phyloP scores from a whole-genome alignment of 1,140 invertebrate species.

The Rhynchophorus ferrugineus region DNA sequence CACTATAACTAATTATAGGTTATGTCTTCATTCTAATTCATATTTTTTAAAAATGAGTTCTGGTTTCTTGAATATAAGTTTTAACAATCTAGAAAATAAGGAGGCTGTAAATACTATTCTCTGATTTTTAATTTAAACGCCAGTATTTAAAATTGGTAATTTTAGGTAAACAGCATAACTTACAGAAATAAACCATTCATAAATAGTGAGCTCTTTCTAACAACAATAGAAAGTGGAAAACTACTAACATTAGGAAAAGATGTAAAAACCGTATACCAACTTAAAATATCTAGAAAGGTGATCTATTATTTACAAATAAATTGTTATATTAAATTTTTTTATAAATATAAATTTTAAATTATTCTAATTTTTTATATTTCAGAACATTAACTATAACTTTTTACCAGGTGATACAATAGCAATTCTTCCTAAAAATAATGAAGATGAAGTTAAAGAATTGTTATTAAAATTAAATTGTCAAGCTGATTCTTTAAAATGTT shows the following conservation, averaged over 20 bases:
- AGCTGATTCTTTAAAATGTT: constrained; percentile 19
- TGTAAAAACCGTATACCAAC: constrained; percentile 28
- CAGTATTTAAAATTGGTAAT: too few species aligned
- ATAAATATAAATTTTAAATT: constrained; percentile 7
- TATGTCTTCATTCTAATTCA: too few species aligned
- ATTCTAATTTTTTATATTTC: constrained; percentile 12
- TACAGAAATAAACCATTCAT: constrained; percentile 24
- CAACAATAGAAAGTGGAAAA: constrained; percentile 14
- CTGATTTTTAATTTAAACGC: too few species aligned
- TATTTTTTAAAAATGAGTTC: too few species aligned
- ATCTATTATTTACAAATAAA: constrained; percentile 3
- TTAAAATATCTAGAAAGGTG: constrained; percentile 23
- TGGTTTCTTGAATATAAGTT: too few species aligned
- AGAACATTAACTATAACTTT: constrained; percentile 23
- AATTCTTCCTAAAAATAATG: constrained; percentile 31
- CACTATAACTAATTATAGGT: too few species aligned
- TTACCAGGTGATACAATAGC: constrained; percentile 35
- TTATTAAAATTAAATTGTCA: constrained; percentile 25
- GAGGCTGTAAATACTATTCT: too few species aligned
- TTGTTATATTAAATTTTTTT: background rate
- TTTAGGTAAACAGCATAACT: constrained; percentile 1
- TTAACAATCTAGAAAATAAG: too few species aligned
- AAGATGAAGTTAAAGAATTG: constrained; percentile 27
- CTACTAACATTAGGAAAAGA: constrained; percentile 27
- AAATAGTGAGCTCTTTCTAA: constrained; percentile 19